These are phyloP conservation scores for Chaetoderma sp. DNA, from an alignment of 2,888 invertebrate genomes.

Conservation along the genomic window DNA sequence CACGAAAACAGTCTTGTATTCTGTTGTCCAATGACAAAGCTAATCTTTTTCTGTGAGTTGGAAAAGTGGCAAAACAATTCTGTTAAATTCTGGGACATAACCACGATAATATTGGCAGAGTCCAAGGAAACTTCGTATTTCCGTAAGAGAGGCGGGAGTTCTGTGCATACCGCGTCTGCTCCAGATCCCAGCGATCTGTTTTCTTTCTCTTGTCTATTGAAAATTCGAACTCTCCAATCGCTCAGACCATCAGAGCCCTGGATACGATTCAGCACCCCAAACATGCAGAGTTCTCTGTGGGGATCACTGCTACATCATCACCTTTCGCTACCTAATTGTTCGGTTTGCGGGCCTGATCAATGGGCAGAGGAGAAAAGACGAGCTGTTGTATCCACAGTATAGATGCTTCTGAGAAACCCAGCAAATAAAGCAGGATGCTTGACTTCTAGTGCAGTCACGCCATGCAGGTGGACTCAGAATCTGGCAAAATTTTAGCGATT, in stretches of 20 bases:
- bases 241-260: conserved; percentile 18
- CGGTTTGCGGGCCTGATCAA: conserved; percentile 23
- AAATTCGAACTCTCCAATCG: conserved; percentile 14
- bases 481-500: too few species aligned
- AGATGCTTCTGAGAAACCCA: not conserved
- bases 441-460: not conserved
- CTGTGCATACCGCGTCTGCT: too few species aligned
- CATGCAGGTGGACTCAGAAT: not conserved
- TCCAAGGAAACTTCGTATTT: too few species aligned
- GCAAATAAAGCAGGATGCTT: not conserved
- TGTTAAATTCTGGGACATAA: too few species aligned
- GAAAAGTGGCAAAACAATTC: too few species aligned
- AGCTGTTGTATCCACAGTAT: not conserved
- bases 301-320: conserved; percentile 11
- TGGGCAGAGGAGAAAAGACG: conserved; percentile 12
- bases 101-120: too few species aligned
- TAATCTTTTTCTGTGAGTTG: too few species aligned
- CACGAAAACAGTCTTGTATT: too few species aligned
- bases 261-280: conserved; percentile 12
- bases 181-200: too few species aligned
- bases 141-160: too few species aligned
- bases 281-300: conserved; percentile 18
- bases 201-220: conserved; percentile 11
- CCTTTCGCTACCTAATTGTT: conserved; percentile 11
- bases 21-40: too few species aligned